phyloP scores from a whole-genome alignment of 2,888 invertebrate species.

The Cyaniris semiargus region DNA sequence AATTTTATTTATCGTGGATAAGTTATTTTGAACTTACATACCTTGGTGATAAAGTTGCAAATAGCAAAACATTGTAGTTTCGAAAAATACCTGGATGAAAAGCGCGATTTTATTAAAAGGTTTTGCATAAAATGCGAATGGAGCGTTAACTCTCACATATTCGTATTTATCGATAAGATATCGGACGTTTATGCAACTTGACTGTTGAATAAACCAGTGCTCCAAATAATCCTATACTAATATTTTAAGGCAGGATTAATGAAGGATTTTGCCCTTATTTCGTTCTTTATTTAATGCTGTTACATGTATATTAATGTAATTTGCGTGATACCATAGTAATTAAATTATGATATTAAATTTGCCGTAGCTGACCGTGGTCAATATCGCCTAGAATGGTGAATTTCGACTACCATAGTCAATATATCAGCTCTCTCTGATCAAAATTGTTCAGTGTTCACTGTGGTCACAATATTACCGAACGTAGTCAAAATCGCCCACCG shows the following conservation, averaged over 20 bases:
- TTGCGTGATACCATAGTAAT: no score
- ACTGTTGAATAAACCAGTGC: background rate
- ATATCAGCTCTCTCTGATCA: constrained; percentile 36
- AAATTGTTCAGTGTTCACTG: no score
- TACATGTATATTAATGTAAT: no score
- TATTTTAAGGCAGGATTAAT: no score
- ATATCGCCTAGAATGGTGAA: background rate
- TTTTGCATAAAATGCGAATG: constrained; percentile 7
- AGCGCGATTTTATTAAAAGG: background rate
- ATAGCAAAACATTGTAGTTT: background rate
- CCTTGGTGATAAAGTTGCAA: background rate
- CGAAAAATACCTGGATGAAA: background rate
- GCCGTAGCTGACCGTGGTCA: background rate
- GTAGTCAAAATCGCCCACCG: background rate
- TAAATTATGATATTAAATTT: background rate
- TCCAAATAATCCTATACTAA: no score
- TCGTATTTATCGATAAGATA: background rate
- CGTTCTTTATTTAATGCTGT: no score
- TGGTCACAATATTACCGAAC: background rate
- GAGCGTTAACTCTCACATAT: background rate
- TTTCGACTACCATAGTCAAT: background rate
- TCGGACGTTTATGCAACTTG: background rate
- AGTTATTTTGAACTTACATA: background rate
- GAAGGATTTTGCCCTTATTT: no score
- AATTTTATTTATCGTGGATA: background rate